These are phyloP conservation scores for Rotaria socialis DNA, from an alignment of 2,888 invertebrate genomes.

Conservation along the genomic window DNA sequence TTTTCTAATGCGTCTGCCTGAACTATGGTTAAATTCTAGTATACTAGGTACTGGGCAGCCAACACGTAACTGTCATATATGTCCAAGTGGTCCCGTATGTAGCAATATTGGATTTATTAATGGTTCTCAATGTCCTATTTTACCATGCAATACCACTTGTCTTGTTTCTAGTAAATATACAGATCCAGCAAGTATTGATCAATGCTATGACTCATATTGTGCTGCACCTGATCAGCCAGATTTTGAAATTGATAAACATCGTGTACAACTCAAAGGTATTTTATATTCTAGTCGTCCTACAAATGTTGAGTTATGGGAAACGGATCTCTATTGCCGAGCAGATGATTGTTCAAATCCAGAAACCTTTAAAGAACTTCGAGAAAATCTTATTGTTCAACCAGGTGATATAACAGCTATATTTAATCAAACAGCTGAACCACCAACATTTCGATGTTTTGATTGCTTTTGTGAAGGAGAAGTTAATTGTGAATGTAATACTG, in stretches of 20 bases:
- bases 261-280: background rate
- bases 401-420: background rate
- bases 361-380: background rate
- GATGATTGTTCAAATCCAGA: background rate
- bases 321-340: background rate
- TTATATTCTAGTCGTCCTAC: background rate
- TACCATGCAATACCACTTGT: background rate
- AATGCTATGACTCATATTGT: slow-evolving; percentile 17
- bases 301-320: background rate
- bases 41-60: background rate
- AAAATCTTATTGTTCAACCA: background rate
- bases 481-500: background rate
- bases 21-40: background rate
- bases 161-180: background rate
- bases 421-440: background rate
- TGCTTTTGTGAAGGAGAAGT: background rate
- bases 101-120: background rate
- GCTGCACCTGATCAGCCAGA: background rate
- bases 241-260: background rate
- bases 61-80: background rate
- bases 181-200: background rate
- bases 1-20: background rate
- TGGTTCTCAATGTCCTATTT: background rate
- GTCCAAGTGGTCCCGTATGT: background rate
- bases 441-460: background rate